phyloP scores from a whole-genome alignment of 2,888 invertebrate genomes.

The Cyclophora punctaria region DNA sequence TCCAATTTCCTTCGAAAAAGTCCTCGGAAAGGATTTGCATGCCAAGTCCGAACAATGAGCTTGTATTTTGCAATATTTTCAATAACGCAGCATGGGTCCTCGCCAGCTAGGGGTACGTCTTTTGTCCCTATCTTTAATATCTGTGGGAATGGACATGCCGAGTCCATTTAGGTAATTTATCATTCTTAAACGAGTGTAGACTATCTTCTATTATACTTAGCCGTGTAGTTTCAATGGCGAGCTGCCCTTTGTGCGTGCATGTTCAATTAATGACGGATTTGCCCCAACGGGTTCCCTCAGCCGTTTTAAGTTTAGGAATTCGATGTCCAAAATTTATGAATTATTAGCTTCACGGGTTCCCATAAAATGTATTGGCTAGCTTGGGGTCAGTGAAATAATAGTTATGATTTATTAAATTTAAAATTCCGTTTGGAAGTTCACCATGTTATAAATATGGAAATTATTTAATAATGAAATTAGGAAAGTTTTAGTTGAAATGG shows the following conservation, averaged over 20 bases:
- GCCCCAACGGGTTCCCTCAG: slow-evolving; percentile 54
- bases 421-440: too few relatives aligned
- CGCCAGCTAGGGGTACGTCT: slow-evolving; percentile 49
- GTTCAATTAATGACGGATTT: slow-evolving; percentile 56
- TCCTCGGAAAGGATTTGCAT: slow-evolving; percentile 69
- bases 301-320: slow-evolving; percentile 30
- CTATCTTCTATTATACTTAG: slow-evolving; percentile 55
- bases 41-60: slow-evolving; percentile 49
- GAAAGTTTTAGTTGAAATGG: too few relatives aligned
- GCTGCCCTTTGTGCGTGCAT: slow-evolving; percentile 50
- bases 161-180: slow-evolving; percentile 73
- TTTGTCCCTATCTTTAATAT: slow-evolving; percentile 70
- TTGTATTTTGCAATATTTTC: slow-evolving; percentile 65
- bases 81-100: slow-evolving; percentile 68
- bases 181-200: slow-evolving; percentile 72
- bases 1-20: slow-evolving; percentile 64
- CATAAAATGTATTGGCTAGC: slow-evolving; percentile 47
- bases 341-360: slow-evolving; percentile 62
- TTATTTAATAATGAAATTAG: too few relatives aligned
- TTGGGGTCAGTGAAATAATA: slow-evolving; percentile 23
- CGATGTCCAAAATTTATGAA: slow-evolving; percentile 64
- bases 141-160: slow-evolving; percentile 75
- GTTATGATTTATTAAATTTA: slow-evolving; percentile 12
- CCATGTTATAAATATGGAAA: too few relatives aligned
- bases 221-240: slow-evolving; percentile 54